Percentiles rank a stretch among this genome's conserved stretches.
These are phyloP conservation scores for Diogma glabrata DNA, from an alignment of 2,888 invertebrate genomes.

Conservation along the genomic window DNA sequence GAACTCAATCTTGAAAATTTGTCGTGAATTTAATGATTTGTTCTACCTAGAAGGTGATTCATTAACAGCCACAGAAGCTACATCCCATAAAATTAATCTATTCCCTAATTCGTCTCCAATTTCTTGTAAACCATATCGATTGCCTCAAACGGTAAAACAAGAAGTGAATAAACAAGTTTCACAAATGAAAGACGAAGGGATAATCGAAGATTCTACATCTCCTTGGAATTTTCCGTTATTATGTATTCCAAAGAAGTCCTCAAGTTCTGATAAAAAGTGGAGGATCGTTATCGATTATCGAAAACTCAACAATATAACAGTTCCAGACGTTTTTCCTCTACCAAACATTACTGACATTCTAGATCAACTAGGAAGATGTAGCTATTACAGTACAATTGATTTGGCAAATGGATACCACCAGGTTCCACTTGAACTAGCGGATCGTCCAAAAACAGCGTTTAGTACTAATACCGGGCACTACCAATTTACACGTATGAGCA, in stretches of 20 bases:
- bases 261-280: not conserved
- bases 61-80: not conserved
- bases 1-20: not conserved
- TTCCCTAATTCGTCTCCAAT: not conserved
- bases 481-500: not conserved
- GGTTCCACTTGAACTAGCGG: not conserved
- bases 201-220: not conserved
- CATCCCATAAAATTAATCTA: not conserved
- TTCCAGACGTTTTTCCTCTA: conserved; percentile 18
- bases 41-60: not conserved
- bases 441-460: not conserved
- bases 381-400: conserved; percentile 21
- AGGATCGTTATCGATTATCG: not conserved
- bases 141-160: not conserved
- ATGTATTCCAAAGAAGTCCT: not conserved
- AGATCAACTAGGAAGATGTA: conserved; percentile 9
- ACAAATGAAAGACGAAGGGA: not conserved
- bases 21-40: not conserved
- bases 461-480: not conserved
- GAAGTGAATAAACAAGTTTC: not conserved
- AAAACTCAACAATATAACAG: conserved; percentile 19
- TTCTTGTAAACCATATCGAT: not conserved
- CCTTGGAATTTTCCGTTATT: conserved; percentile 1
- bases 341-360: conserved; percentile 23
- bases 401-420: conserved; percentile 9